These are phyloP conservation scores for Himalopsyche phryganea DNA, from an alignment of 1,140 invertebrate species.

Conservation along the genomic window DNA sequence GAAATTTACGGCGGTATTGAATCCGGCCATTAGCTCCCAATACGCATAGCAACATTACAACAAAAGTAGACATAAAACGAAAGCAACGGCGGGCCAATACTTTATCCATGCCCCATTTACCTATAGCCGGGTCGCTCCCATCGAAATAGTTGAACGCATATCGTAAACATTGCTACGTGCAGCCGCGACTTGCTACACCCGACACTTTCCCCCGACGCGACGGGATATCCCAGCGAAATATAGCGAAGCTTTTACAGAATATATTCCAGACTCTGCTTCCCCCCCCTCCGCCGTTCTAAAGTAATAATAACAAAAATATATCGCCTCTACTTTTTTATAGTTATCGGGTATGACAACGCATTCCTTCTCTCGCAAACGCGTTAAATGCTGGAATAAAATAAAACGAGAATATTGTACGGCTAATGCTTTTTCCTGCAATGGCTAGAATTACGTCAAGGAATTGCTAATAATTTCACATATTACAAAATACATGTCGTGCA, in stretches of 20 bases:
- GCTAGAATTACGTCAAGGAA: no score
- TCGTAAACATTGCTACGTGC: conserved; percentile 30
- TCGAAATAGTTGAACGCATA: conserved; percentile 26
- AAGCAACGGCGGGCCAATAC: conserved; percentile 30
- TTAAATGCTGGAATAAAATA: no score
- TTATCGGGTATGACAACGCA: conserved; percentile 27
- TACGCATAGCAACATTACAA: conserved; percentile 22
- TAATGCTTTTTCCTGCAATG: conserved; percentile 19
- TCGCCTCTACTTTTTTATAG: conserved; percentile 31
- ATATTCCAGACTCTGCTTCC: conserved; percentile 27
- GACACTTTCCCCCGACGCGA: not conserved
- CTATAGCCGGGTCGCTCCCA: conserved; percentile 10
- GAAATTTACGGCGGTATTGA: conserved; percentile 22
- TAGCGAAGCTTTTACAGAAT: not conserved
- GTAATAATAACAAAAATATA: conserved; percentile 32
- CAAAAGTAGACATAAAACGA: conserved; percentile 31
- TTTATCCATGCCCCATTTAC: conserved; percentile 35
- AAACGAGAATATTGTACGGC: conserved; percentile 14
- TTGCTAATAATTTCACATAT: no score
- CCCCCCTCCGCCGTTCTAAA: conserved; percentile 2
- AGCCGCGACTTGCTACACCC: not conserved
- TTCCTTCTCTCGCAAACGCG: conserved; percentile 4
- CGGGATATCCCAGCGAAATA: no score
- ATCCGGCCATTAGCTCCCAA: conserved; percentile 24
- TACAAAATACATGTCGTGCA: no score